phyloP scores from a whole-genome alignment of 2,888 invertebrate species.

The Rapana venosa region DNA sequence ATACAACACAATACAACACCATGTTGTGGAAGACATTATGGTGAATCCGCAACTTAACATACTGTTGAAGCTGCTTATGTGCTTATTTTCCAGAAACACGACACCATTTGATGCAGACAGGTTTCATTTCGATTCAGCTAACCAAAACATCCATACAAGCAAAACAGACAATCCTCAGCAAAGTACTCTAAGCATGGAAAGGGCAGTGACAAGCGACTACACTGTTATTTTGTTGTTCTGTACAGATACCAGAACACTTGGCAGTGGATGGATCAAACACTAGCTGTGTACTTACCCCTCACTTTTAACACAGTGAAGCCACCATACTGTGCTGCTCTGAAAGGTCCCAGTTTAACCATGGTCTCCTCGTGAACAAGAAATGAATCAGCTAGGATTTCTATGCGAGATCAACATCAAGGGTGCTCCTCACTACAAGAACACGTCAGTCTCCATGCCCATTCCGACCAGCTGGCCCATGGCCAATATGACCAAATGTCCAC shows the following conservation, averaged over 20 bases:
- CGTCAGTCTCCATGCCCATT: background rate
- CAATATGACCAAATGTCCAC: background rate
- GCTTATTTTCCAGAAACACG: no score
- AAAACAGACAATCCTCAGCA: no score
- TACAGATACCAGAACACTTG: slow-evolving; percentile 19
- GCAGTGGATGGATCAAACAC: background rate
- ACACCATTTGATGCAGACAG: no score
- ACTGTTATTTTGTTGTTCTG: background rate
- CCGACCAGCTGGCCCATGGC: background rate
- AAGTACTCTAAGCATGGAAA: no score
- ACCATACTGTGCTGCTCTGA: background rate
- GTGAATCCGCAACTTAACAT: no score
- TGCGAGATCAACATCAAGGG: background rate
- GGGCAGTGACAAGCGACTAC: no score
- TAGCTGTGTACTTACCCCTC: background rate
- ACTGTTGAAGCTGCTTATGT: no score
- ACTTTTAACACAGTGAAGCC: background rate
- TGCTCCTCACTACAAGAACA: background rate
- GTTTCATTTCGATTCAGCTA: no score
- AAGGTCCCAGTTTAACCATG: background rate
- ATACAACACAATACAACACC: no score
- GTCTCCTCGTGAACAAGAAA: background rate
- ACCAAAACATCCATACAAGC: no score
- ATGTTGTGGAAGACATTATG: no score
- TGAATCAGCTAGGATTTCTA: background rate